Evolutionary conservation across 92 coral and sea anemone genomes (phyloP), one percentile per base, ranked within the genome.

Genomic region (Actinernus sp.): DNA sequence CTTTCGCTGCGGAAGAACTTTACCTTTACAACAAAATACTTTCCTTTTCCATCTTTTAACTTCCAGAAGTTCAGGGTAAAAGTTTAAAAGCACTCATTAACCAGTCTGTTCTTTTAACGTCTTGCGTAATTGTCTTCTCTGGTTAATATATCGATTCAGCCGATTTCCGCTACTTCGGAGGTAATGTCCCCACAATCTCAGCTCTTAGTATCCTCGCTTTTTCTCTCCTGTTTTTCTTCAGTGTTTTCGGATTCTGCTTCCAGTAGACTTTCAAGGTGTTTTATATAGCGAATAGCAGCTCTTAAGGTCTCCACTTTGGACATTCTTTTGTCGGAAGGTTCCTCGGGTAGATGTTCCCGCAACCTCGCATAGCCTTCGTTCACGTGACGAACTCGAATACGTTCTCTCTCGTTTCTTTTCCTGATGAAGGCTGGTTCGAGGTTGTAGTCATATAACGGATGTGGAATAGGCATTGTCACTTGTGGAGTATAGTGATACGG

Each of bases 291-390:
- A 22, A 95, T 95, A 6, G 99, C 99, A 6, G 99, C 99, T 43
- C 99, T 74, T 31, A 95, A 50, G 11, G 99, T 95, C 59, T 95
- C 99, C 25, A 95, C 99, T 38, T 95, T 95, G 24, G 97, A 91
- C 99, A 95, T 95, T 3, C 99, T 88, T 43, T 95, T 95, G 45
- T 95, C 97, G 25, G 99, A 87, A 0, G 99, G 99, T 55, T 95
- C 99, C 44, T 95, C 97, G 36, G 99, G 99, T 13, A 95, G 84
- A 19, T 87, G 94, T 61, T 95, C 99, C 23, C 99, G 87, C 46
- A 95, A 79, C 3, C 99, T 74, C n/a, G 99, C 97, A 27, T 95
- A 95, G 0, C 99, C 99, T 63, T 95, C 99, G 55, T 95, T 95
- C 1, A 95, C 99, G 68, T 95, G 99, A 31, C 99, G 82, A 1